Base-by-base conservation (phyloP, 1,140 invertebrate species). In the Panulirus ornatus region DNA sequence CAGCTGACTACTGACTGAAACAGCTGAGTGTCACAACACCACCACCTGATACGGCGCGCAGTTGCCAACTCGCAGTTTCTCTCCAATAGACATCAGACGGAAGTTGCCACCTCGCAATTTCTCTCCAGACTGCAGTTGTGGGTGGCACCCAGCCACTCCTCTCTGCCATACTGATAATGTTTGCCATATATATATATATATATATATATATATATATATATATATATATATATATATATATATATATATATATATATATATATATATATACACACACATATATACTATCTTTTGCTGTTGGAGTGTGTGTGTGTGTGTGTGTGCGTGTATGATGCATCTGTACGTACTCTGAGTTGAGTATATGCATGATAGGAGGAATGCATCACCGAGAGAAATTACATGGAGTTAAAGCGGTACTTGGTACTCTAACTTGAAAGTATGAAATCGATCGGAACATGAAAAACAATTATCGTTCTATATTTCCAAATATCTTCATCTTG, bases 1-100 rank as follows among this genome's bases (percentile, higher is more conserved):
- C 88, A 89, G 88, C 88, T 89, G 88, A 89, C 88, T 89, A 89
- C 88, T 89, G 88, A 83, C 63, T 83, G 88, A 89, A 89, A 89
- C 88, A 89, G 88, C 88, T 89, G 88, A 89, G 88, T 82, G 79
- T 82, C 88, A 89, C 88, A 89, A 89, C 81, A 89, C 88, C 36
- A 89, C 88, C 88, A 89, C 88, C 88, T 89, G 88, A 89, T 89
- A 89, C 81, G 66, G 81, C 63, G 27, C 58, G 40, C 78, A 63
- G 88, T 89, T 89, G 88, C 88, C 88, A 89, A 47, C 30, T 36
- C 88, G 63, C 70, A 38, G 70, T 44, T 54, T 76, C 40, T 58
- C 71, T 58, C 84, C 22, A 22, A 5, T n/a, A 36, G 16, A n/a
- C n/a, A n/a, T n/a, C n/a, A n/a, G n/a, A n/a, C n/a, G 51, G 51